Evolutionary conservation across 64 coral and sea anemone genomes (phyloP), one percentile per base, ranked within the genome.

Genomic region (Montipora cactus): DNA sequence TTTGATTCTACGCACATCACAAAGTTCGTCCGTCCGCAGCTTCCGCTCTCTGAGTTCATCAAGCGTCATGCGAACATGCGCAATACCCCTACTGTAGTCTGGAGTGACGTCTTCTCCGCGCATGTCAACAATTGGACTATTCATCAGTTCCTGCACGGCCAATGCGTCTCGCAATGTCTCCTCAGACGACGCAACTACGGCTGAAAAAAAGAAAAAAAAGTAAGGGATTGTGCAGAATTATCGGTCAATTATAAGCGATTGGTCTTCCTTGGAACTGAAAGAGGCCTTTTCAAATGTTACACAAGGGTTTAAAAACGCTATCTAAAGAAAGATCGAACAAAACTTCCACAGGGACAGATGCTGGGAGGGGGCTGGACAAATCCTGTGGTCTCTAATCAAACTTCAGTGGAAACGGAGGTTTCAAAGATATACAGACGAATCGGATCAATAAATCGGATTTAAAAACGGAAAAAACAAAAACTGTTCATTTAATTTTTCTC

Each of bases 1-100:
- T 92, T 99, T 99, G 67, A 99, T 89, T 79, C 95, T 99, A 51
- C 98, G 91, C 45, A 99, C 98, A 82, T 99, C 98, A 74, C 98
- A 92, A 53, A 99, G 80, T 80, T 99, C 98, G 74, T 99, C 98
- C 8, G 95, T 96, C 22, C 98, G 89, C 70, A 96, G 89, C 50
- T 96, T 99, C 49, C 98, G 95, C 79, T 93, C 98, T 16, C 79
- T 91, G 3, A 99, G 92, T 68, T 99, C 98, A 67, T 99, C 98
- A 13, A 99, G 74, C 10, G 93, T 92, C 12, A 92, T 89, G 47
- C 90, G 92, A 67, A 99, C 91, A 83, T 99, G 92, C 78, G 81
- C 88, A 75, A 94, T 67, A 53, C 90, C 91, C 44, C 81, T 67
- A 46, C 76, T 77, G 73, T 82, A 99, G 58, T 99, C 95, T 15